Percentiles rank a stretch among this genome's conserved stretches.
These are phyloP conservation scores for Pentalonia nigronervosa DNA, from an alignment of 1,140 invertebrate species.

Conservation along the genomic window DNA sequence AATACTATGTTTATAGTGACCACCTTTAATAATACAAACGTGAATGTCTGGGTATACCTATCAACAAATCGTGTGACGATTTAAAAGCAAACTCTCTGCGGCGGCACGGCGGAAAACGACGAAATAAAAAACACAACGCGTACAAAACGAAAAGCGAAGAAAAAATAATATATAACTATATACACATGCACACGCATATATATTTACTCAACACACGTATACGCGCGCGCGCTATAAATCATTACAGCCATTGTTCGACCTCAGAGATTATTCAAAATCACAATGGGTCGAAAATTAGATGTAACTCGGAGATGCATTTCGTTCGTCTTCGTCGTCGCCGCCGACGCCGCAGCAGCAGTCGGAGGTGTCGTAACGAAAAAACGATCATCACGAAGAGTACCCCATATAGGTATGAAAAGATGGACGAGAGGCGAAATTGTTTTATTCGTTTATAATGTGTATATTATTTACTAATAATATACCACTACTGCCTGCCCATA, in stretches of 20 bases:
- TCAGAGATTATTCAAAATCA: constrained; percentile 54
- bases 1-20: too few relatives aligned
- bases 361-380: constrained; percentile 42
- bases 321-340: background rate
- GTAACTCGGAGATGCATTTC: constrained; percentile 53
- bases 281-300: constrained; percentile 56
- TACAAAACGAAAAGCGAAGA: background rate
- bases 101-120: background rate
- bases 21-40: background rate
- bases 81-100: background rate
- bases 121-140: background rate
- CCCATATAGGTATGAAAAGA: too few relatives aligned
- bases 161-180: background rate
- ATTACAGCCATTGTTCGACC: constrained; percentile 53
- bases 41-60: constrained; percentile 9
- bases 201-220: background rate
- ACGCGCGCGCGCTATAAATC: constrained; percentile 34
- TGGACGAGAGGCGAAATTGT: background rate
- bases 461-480: background rate
- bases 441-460: background rate
- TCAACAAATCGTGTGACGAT: constrained; percentile 45
- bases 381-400: constrained; percentile 14
- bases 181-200: background rate
- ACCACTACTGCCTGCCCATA: background rate
- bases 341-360: background rate